phyloP scores from a whole-genome alignment of 2,888 invertebrate genomes.

The Neoitamus cyanurus region DNA sequence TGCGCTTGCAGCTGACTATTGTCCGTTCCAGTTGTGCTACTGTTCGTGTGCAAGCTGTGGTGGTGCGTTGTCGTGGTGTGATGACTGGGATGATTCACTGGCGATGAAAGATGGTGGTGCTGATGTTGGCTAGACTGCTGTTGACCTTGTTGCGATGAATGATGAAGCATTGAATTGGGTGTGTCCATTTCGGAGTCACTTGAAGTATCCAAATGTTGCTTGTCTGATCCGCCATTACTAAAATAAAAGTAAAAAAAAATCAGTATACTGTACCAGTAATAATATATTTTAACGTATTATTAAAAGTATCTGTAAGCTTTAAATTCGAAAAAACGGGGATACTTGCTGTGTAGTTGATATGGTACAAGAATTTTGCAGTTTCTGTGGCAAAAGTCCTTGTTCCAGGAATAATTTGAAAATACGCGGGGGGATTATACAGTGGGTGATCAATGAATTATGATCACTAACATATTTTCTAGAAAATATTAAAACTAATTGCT shows the following conservation, averaged over 20 bases:
- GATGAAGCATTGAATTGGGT: conserved; percentile 61
- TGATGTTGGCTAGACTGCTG: conserved; percentile 54
- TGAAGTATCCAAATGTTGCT: conserved; percentile 67
- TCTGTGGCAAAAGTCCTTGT: too few species aligned
- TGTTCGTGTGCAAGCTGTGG: conserved; percentile 50
- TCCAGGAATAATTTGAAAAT: too few species aligned
- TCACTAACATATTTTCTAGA: too few species aligned
- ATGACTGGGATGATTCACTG: conserved; percentile 53
- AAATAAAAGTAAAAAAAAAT: not conserved
- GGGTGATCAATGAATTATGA: too few species aligned
- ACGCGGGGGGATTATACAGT: too few species aligned
- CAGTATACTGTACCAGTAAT: not conserved
- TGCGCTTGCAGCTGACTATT: conserved; percentile 42
- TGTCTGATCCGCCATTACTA: conserved; percentile 66
- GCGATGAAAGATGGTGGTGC: conserved; percentile 56
- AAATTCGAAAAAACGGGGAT: too few species aligned
- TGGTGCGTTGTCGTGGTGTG: conserved; percentile 56
- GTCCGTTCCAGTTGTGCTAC: conserved; percentile 50
- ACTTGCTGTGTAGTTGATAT: too few species aligned
- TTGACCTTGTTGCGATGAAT: conserved; percentile 55
- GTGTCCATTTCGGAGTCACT: conserved; percentile 68
- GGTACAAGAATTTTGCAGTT: too few species aligned
- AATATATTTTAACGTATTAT: too few species aligned
- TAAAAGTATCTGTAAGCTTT: too few species aligned
- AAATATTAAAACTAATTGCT: too few species aligned